Evolutionary conservation across 1,140 invertebrate species (phyloP).

Genomic region (Goniozus legneri): DNA sequence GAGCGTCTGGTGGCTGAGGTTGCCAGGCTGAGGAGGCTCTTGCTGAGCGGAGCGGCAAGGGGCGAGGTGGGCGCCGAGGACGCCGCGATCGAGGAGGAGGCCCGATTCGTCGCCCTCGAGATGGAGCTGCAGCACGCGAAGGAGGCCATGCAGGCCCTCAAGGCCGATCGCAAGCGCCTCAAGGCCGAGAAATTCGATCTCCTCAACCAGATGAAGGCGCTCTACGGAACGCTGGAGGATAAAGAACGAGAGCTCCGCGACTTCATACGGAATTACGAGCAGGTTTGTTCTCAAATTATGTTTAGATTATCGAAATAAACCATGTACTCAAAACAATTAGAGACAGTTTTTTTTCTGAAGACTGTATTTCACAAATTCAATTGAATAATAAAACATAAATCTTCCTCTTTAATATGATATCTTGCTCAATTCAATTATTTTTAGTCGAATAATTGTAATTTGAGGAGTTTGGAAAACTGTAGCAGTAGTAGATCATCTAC

Average conservation of each 20-base stretch:
- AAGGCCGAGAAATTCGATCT: slow-evolving; percentile 93
- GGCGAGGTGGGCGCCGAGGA: slow-evolving; percentile 56
- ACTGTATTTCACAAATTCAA: too few relatives aligned
- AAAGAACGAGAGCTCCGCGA: slow-evolving; percentile 90
- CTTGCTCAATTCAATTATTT: too few relatives aligned
- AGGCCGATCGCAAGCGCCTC: slow-evolving; percentile 84
- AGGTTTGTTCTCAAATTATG: too few relatives aligned
- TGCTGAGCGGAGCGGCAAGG: slow-evolving; percentile 60
- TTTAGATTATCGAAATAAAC: too few relatives aligned
- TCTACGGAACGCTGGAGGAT: slow-evolving; percentile 89
- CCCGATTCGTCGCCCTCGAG: slow-evolving; percentile 57
- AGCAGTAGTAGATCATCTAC: too few relatives aligned
- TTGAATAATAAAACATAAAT: too few relatives aligned
- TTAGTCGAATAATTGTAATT: too few relatives aligned
- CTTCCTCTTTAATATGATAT: too few relatives aligned
- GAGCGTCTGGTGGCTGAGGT: slow-evolving; percentile 67
- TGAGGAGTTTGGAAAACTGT: too few relatives aligned
- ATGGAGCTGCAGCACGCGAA: slow-evolving; percentile 60
- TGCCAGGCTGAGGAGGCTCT: slow-evolving; percentile 57
- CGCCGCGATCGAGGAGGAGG: slow-evolving; percentile 55
- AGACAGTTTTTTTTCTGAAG: too few relatives aligned
- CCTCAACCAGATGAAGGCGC: slow-evolving; percentile 90
- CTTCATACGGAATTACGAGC: slow-evolving; percentile 92
- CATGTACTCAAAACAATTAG: too few relatives aligned
- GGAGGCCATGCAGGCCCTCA: slow-evolving; percentile 66